Evolutionary conservation across 2,888 invertebrate genomes (phyloP), one percentile per base, ranked within the genome.

Genomic region (Acutogordius australiensis): DNA sequence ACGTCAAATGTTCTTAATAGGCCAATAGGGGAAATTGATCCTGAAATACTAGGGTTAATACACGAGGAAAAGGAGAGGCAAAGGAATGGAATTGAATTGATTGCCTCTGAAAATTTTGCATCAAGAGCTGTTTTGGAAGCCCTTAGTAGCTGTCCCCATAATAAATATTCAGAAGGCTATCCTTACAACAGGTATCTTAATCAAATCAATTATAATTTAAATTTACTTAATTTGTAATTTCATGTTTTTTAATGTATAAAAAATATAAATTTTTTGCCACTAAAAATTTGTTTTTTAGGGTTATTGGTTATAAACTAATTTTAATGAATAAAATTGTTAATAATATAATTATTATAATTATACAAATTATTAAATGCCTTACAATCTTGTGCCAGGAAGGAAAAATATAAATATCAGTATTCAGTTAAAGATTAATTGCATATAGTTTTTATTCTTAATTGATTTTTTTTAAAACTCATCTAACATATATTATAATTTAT

Each of bases 11-110:
- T 68, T 61, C 60, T 67, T 30, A 62, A 60, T 30, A 68, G 67
- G 61, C 63, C 64, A 44, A 63, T 75, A 30, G 64, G 79, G 76
- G 80, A 82, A 45, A 78, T 79, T 21, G 94, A 94, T 72, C 82
- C 86, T 0, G 87, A 90, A 70, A 75, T 90, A 23, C 81, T 78
- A 68, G 75, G 77, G 0, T 71, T 94, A 45, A 81, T 94, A 62
- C 76, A 78, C 64, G 78, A 81, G 64, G 94, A 94, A 70, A 88
- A 87, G 70, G 71, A 77, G 29, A 77, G 94, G 2, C 94, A 94
- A 72, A 70, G 73, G 62, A 74, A 76, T 64, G 85, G 91, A 1
- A 74, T 94, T 62, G 94, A 94, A 73, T 79, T 94, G 79, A 94
- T 94, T 68, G 91, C 94, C 18, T 90, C 88, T 30, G 94, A 90